phyloP scores from a whole-genome alignment of 2,888 invertebrate genomes.

The Dorcus parallelipipedus region DNA sequence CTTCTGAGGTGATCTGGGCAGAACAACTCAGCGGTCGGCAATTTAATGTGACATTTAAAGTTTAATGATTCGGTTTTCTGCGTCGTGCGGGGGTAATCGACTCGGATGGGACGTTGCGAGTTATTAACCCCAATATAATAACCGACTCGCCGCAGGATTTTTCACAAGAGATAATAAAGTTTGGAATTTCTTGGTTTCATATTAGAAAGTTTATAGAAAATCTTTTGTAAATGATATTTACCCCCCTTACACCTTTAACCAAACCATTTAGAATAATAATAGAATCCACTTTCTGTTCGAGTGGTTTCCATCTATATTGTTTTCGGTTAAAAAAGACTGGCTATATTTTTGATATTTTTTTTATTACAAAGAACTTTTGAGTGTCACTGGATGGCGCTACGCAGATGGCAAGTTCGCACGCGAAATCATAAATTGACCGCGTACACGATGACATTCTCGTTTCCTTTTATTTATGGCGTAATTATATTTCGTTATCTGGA shows the following conservation, averaged over 20 bases:
- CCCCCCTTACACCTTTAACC: no score
- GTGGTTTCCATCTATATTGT: no score
- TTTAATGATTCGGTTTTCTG: slow-evolving; percentile 19
- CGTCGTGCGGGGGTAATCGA: slow-evolving; percentile 10
- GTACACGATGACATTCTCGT: slow-evolving; percentile 37
- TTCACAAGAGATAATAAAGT: no score
- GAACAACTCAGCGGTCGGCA: slow-evolving; percentile 24
- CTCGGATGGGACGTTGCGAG: slow-evolving; percentile 3
- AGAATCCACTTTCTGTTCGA: no score
- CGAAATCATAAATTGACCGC: slow-evolving; percentile 35
- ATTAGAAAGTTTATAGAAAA: no score
- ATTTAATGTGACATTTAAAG: slow-evolving; percentile 31
- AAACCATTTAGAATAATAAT: no score
- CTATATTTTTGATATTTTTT: no score
- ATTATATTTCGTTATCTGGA: slow-evolving; percentile 35
- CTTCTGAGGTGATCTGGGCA: slow-evolving; percentile 22
- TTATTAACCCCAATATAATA: slow-evolving; percentile 12
- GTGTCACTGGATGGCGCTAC: slow-evolving; percentile 16
- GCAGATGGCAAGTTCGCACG: slow-evolving; percentile 31
- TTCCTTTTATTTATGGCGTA: slow-evolving; percentile 36
- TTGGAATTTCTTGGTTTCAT: no score
- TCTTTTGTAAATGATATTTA: no score
- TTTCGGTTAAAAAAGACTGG: no score
- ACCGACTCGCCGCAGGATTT: background rate
- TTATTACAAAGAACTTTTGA: slow-evolving; percentile 4